phyloP scores from a whole-genome alignment of 2,797 vertebrate species.

The Macropodus opercularis region DNA sequence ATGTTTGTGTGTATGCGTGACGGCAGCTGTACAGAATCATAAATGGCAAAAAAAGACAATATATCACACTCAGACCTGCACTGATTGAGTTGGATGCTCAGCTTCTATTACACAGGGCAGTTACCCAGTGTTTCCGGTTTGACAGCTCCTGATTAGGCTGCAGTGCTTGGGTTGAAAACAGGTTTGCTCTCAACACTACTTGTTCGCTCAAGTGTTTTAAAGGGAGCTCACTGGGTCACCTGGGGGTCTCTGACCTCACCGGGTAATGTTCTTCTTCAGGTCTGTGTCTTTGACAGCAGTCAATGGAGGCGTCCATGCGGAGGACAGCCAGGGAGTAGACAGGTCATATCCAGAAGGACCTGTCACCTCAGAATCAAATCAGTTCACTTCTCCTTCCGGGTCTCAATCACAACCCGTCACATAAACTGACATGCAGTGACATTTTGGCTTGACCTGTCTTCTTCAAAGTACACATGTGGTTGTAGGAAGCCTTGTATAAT shows the following conservation, averaged over 20 bases:
- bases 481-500: conserved; percentile 17
- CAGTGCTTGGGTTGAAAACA: conserved; percentile 34
- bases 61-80: not conserved
- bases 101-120: conserved; percentile 28
- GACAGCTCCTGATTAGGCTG: conserved; percentile 58
- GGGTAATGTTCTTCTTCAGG: conserved; percentile 71
- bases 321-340: conserved; percentile 73
- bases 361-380: conserved; percentile 72
- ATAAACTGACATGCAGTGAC: conserved; percentile 63
- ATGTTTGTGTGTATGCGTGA: conserved; percentile 31
- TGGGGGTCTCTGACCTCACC: conserved; percentile 77
- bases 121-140: conserved; percentile 36
- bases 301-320: conserved; percentile 84
- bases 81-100: conserved; percentile 39
- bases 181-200: conserved; percentile 50
- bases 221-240: conserved; percentile 63
- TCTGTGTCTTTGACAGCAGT: conserved; percentile 69
- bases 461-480: conserved; percentile 60
- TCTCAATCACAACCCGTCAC: conserved; percentile 64
- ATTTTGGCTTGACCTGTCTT: conserved; percentile 63
- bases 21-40: conserved; percentile 2
- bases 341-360: conserved; percentile 79
- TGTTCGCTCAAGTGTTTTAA: conserved; percentile 64
- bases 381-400: conserved; percentile 68
- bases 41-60: conserved; percentile 7